Conservation (phyloP, 1,140 invertebrate species). For the Diachasma alloeum region DNA sequence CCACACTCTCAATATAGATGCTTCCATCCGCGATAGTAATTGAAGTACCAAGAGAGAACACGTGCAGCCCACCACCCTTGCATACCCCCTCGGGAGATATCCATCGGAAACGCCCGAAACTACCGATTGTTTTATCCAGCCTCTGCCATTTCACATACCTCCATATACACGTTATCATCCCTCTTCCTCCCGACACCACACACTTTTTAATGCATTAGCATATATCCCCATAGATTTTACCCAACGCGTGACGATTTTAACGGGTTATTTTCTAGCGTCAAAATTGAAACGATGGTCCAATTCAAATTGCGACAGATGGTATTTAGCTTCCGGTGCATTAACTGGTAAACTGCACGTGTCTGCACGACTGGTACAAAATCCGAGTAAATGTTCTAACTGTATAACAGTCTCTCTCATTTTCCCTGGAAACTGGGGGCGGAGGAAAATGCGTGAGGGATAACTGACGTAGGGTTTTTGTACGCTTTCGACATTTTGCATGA, state of each 20-base stretch:
- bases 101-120: conserved; percentile 8
- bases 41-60: conserved; percentile 3
- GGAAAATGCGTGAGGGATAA: conserved; percentile 35
- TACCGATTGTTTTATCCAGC: conserved; percentile 27
- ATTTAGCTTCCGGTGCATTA: conserved; percentile 56
- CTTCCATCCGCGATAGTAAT: conserved; percentile 26
- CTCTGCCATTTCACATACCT: conserved; percentile 20
- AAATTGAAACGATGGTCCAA: conserved; percentile 30
- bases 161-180: background rate
- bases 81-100: background rate
- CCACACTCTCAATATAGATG: background rate
- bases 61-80: background rate
- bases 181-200: background rate
- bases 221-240: conserved; percentile 36
- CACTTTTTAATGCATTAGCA: conserved; percentile 31
- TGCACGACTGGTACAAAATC: background rate
- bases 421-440: conserved; percentile 35
- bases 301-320: conserved; percentile 54
- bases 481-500: conserved; percentile 52
- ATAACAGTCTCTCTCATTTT: conserved; percentile 15
- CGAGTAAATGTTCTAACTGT: background rate
- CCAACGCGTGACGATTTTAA: conserved; percentile 31
- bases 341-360: conserved; percentile 29
- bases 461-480: conserved; percentile 38
- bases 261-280: conserved; percentile 33